Percentiles rank a stretch among this genome's conserved stretches.
These are phyloP conservation scores for Corticium candelabrum DNA, from an alignment of 37 sponge, comb jelly and placozoan genomes.

Conservation along the genomic window DNA sequence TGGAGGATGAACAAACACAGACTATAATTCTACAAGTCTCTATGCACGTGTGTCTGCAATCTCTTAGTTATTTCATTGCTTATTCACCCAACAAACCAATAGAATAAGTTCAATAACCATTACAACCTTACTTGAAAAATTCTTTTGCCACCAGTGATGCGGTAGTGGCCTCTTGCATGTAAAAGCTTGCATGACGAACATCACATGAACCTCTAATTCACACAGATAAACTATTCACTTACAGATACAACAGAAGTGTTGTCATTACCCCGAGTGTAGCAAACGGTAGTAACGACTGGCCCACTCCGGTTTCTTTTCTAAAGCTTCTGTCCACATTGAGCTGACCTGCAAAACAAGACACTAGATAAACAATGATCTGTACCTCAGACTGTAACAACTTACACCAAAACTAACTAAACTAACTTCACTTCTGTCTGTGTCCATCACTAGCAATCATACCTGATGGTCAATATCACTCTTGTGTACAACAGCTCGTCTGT, in stretches of 20 bases:
- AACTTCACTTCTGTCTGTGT: too few species aligned
- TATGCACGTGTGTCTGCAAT: too few species aligned
- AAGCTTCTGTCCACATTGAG: slow-evolving; percentile 32
- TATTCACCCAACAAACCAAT: too few species aligned
- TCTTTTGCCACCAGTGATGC: background rate
- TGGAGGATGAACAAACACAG: too few species aligned
- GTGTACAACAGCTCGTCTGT: slow-evolving; percentile 33
- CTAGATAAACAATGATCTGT: too few species aligned
- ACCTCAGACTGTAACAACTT: too few species aligned
- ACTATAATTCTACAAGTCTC: too few species aligned
- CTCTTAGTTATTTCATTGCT: too few species aligned
- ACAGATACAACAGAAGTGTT: slow-evolving; percentile 1
- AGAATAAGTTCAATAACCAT: too few species aligned
- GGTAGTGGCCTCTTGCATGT: slow-evolving; percentile 24
- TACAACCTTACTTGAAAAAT: slow-evolving; percentile 13
- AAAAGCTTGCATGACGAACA: slow-evolving; percentile 24
- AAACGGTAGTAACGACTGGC: slow-evolving; percentile 24
- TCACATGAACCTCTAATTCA: slow-evolving; percentile 13
- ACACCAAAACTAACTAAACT: too few species aligned
- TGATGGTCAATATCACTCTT: slow-evolving; percentile 28
- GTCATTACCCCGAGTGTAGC: slow-evolving; percentile 22
- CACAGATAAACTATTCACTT: background rate
- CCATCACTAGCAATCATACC: too few species aligned
- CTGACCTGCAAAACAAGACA: slow-evolving; percentile 15
- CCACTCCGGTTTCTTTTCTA: slow-evolving; percentile 18